Base-by-base conservation (phyloP, 2,797 vertebrate species). In the Synanceia verrucosa region DNA sequence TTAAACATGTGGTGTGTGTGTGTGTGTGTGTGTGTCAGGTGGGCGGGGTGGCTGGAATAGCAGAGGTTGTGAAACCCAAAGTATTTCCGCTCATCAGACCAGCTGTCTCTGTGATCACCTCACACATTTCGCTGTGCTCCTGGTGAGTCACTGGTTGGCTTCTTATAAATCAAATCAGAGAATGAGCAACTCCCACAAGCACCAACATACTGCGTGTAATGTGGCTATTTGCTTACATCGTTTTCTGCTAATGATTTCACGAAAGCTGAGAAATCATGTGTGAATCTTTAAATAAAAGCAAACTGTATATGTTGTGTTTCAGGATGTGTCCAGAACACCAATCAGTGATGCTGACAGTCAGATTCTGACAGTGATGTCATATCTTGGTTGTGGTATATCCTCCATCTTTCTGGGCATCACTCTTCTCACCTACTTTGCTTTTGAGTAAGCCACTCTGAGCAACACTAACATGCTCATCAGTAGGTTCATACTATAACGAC, bases 81-180 rank as follows among this genome's bases (percentile, higher is more conserved):
- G 62, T 70, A 93, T 91, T 65, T 94, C 94, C 39, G 23, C 74
- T 60, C 65, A 92, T 91, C 92, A 94, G 78, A 97, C 97, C 67
- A 92, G 91, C 84, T 99, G 96, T 90, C 91, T 92, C 76, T 99
- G 96, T 91, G 88, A 95, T 88, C 96, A 98, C 77, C 96, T 99
- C 81, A 98, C 97, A 71, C 96, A 99, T 91, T 98, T 99, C 73
- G 96, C 95, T 79, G 92, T 97, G 77, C 91, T 98, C 50, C 80
- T 98, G 95, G 97, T 99, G 91, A 96, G 95, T 88, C 73, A 43
- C 6, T 37, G n/a, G 4, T 56, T 8, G 43, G 26, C 21, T 53
- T 57, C 70, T 65, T 46, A 57, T 39, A 48, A 63, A 66, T 46
- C 13, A 62, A 65, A 21, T 36, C 44, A 36, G 14, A 9, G 14